Conservation (phyloP, 2,113 vertebrate genomes). For the Paracanthobrama guichenoti region DNA sequence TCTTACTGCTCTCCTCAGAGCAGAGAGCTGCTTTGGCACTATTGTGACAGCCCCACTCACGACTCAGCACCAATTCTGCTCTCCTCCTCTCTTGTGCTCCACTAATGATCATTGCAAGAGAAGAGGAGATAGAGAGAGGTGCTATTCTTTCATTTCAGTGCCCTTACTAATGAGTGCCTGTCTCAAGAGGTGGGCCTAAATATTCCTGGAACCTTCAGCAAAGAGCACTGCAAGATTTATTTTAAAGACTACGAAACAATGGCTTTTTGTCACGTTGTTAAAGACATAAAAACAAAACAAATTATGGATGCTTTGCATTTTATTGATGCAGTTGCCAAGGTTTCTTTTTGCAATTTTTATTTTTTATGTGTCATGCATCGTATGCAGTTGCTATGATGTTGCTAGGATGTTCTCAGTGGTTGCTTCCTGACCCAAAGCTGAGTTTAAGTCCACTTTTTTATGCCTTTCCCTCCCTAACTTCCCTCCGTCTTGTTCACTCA, state of each 20-base stretch:
- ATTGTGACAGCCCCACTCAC: constrained; percentile 24
- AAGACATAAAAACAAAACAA: no score
- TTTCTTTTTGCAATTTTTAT: no score
- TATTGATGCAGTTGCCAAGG: no score
- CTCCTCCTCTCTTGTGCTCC: background rate
- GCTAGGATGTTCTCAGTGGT: no score
- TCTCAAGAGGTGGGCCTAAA: constrained; percentile 11
- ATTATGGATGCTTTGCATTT: no score
- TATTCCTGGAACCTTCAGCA: background rate
- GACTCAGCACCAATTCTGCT: constrained; percentile 31
- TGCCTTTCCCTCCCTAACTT: no score
- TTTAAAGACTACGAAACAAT: background rate
- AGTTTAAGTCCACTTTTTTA: no score
- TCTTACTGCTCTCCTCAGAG: background rate
- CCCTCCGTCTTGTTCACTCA: no score
- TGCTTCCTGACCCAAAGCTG: no score
- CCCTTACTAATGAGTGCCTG: constrained; percentile 8
- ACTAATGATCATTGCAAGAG: constrained; percentile 40
- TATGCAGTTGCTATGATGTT: no score
- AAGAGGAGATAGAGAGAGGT: constrained; percentile 1
- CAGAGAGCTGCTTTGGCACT: background rate
- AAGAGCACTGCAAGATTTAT: background rate
- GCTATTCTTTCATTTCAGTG: constrained; percentile 14
- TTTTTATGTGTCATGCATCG: no score
- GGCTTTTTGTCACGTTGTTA: no score